These are phyloP conservation scores for Melanaphis sacchari DNA, from an alignment of 1,140 invertebrate genomes.

Conservation along the genomic window DNA sequence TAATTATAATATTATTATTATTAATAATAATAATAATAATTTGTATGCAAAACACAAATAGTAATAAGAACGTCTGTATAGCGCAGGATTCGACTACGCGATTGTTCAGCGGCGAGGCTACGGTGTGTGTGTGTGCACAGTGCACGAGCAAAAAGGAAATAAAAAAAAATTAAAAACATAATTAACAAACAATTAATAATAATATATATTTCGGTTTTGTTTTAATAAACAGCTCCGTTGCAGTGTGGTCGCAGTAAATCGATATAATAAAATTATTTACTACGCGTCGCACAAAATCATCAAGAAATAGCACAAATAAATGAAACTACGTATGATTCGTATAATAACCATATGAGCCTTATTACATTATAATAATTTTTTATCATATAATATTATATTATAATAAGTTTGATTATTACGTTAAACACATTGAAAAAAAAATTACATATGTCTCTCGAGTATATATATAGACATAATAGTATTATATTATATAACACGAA, in stretches of 20 bases:
- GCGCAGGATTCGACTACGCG: not conserved
- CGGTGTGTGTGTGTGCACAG: not conserved
- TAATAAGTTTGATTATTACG: constrained; percentile 12
- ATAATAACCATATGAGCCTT: constrained; percentile 8
- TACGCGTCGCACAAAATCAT: not conserved
- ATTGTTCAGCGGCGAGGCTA: not conserved
- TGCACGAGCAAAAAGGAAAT: not conserved
- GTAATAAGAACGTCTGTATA: no score
- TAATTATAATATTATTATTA: not conserved
- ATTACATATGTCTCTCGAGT: not conserved
- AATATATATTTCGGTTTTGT: constrained; percentile 55
- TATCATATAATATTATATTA: not conserved
- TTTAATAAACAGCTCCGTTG: constrained; percentile 32
- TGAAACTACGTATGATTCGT: constrained; percentile 11
- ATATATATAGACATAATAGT: not conserved
- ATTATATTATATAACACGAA: no score
- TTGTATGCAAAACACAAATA: not conserved
- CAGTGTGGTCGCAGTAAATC: not conserved
- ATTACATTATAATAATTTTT: not conserved
- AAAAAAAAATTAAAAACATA: not conserved
- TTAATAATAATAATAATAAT: not conserved
- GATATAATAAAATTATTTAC: not conserved
- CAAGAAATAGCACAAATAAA: constrained; percentile 38
- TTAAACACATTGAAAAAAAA: not conserved
- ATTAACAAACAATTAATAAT: constrained; percentile 56